phyloP scores from a whole-genome alignment of 2,113 vertebrate genomes.

The Connochaetes taurinus region DNA sequence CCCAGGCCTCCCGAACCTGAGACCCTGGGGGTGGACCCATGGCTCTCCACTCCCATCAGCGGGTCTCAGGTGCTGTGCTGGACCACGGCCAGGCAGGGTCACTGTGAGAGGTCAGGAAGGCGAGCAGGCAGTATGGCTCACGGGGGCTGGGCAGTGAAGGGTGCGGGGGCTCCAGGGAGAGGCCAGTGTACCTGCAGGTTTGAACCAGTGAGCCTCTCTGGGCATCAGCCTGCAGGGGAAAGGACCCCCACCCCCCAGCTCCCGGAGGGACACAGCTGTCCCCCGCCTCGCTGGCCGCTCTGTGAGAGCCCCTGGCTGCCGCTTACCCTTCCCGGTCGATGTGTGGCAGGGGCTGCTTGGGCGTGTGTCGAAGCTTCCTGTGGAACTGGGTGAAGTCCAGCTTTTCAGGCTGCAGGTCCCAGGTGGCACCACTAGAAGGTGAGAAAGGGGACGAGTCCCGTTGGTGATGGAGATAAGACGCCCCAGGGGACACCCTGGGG shows the following conservation, averaged over 20 bases:
- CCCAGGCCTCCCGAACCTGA: background rate
- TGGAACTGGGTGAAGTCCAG: slow-evolving; percentile 96
- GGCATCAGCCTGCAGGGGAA: background rate
- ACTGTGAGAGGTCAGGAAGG: background rate
- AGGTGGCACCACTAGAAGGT: slow-evolving; percentile 88
- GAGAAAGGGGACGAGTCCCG: background rate
- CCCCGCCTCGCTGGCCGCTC: background rate
- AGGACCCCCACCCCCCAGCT: background rate
- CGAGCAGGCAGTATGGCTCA: background rate
- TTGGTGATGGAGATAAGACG: background rate
- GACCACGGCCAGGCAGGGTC: background rate
- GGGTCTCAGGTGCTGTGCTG: background rate
- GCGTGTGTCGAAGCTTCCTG: slow-evolving; percentile 86
- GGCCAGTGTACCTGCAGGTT: background rate
- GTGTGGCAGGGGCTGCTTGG: slow-evolving; percentile 90
- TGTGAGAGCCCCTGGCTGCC: fast-evolving
- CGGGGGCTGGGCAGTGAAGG: background rate
- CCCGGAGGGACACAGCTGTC: background rate
- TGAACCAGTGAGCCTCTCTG: background rate
- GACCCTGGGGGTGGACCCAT: background rate
- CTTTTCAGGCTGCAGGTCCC: slow-evolving; percentile 98
- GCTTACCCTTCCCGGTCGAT: slow-evolving; percentile 95
- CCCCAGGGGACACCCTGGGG: background rate
- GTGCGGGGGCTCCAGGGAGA: background rate
- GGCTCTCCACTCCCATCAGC: background rate